Evolutionary conservation across 2,797 vertebrate species (phyloP), one percentile per base, ranked within the genome.

Genomic region (Epinephelus awoara): DNA sequence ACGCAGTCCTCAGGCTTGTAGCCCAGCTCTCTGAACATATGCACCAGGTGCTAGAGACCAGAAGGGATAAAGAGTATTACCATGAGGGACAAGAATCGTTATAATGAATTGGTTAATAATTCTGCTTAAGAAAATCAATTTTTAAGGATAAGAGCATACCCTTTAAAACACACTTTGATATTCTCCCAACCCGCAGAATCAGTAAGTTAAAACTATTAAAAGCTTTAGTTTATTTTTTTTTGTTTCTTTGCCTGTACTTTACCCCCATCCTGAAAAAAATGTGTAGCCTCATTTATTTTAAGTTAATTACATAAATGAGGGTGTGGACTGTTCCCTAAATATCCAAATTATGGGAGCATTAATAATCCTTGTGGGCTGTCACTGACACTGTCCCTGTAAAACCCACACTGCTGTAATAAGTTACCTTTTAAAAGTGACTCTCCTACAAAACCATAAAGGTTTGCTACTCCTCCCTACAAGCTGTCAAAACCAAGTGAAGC

Each of bases 21-120:
- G 58, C 94, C 95, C 66, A 98, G 86, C 21, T 96, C 96, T 64
- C 75, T 78, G 84, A 95, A 98, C 50, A 97, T 54, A 40, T 92
- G 93, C 50, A 87, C 67, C 74, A 98, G 94, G 64, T 91, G 65
- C 97, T 97, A 87, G 62, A 83, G 27, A 67, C 29, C 76, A 81
- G 21, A 21, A 86, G 14, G 83, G 56, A 59, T 2, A 17, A 64
- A 70, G 2, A 57, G 8, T 25, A 66, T 34, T 46, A 70, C 2
- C 6, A 76, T 5, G 3, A 46, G 57, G 19, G 3, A 15, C 61
- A 5, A 8, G 17, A 71, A 66, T 68, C 0, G 42, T 57, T 25
- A 46, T 34, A 27, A 57, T 50, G 27, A 68, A 38, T 7, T 8
- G 1, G 18, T 9, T 52, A 11, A 49, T 56, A 38, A 68, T 55